phyloP scores from a whole-genome alignment of 2,888 invertebrate genomes.

The Leucoma salicis region DNA sequence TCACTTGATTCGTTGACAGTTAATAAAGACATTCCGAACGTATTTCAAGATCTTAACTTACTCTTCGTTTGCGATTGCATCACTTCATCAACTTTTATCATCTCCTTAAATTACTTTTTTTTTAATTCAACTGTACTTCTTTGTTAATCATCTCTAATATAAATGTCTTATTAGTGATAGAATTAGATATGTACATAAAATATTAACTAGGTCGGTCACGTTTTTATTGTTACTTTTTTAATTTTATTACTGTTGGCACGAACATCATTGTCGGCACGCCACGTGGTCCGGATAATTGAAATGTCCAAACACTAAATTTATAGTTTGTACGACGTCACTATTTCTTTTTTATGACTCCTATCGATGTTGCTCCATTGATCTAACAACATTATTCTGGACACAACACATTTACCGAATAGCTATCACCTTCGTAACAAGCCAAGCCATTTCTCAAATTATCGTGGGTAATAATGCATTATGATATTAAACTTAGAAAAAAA shows the following conservation, averaged over 20 bases:
- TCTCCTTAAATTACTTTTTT: slow-evolving; percentile 35
- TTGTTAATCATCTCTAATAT: slow-evolving; percentile 42
- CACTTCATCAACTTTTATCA: slow-evolving; percentile 56
- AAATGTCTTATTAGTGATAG: slow-evolving; percentile 45
- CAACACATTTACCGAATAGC: slow-evolving; percentile 25
- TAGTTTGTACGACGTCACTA: slow-evolving; percentile 63
- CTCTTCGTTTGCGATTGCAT: slow-evolving; percentile 58
- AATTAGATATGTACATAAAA: slow-evolving; percentile 46
- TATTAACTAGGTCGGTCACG: slow-evolving; percentile 44
- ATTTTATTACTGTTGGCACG: slow-evolving; percentile 75
- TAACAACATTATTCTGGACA: slow-evolving; percentile 32
- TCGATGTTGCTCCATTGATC: slow-evolving; percentile 43
- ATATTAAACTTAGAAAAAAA: too few relatives aligned
- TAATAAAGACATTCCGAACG: slow-evolving; percentile 79
- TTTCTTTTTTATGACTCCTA: slow-evolving; percentile 57
- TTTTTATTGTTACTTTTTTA: slow-evolving; percentile 52
- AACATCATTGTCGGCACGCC: slow-evolving; percentile 74
- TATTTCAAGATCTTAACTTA: slow-evolving; percentile 63
- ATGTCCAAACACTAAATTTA: slow-evolving; percentile 79
- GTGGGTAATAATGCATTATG: too few relatives aligned
- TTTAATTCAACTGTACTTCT: slow-evolving; percentile 45
- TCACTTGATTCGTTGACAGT: slow-evolving; percentile 75
- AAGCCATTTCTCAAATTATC: slow-evolving; percentile 23
- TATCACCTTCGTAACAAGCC: slow-evolving; percentile 19
- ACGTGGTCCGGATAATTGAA: slow-evolving; percentile 78